Base-by-base conservation (phyloP, 2,888 invertebrate genomes). In the Malthinus seriepunctatus region DNA sequence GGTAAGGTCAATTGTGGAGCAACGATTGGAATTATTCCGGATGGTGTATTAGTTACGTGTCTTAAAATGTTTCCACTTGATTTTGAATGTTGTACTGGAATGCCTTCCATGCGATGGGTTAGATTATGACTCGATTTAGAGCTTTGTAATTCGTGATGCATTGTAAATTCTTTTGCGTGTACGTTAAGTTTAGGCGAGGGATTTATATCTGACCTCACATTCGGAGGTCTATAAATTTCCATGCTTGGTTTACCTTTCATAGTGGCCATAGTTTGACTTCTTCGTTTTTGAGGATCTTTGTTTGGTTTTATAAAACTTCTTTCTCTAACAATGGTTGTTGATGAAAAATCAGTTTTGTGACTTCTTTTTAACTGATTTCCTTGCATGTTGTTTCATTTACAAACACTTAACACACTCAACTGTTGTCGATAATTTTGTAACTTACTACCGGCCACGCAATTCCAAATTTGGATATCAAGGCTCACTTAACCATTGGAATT, bases 171-270 rank as follows among this genome's bases (percentile, higher is more conserved):
- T 82, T 92, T 92, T 60, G 93, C 93, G 81, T 93, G 90, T 66
- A 91, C 92, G 79, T 93, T 93, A 70, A 93, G 83, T 79, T 88
- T 88, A 76, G 77, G 76, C 71, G 87, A 88, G 71, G 67, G 80
- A 61, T 52, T 74, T 66, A 64, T 72, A 72, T 75, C 76, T 10
- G 75, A 75, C 53, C 78, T 65, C 6, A 77, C 76, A 52, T 79
- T 93, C 76, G 94, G 93, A 60, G 94, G 94, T 73, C 93, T 85
- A 78, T 94, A 94, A 70, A 94, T 90, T 81, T 93, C 92, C 80
- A 94, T 85, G 15, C 91, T 88, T 8, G 93, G 93, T 78, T 93
- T 93, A 49, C 88, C 86, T 75, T 88, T 86, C 51, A 80, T 74
- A 59, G 83, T 79, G 45, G 86, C 86, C 74, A 89, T 83, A 65